Evolutionary conservation across 2,888 invertebrate species (phyloP), one percentile per base, ranked within the genome.

Genomic region (Agrotis puta): DNA sequence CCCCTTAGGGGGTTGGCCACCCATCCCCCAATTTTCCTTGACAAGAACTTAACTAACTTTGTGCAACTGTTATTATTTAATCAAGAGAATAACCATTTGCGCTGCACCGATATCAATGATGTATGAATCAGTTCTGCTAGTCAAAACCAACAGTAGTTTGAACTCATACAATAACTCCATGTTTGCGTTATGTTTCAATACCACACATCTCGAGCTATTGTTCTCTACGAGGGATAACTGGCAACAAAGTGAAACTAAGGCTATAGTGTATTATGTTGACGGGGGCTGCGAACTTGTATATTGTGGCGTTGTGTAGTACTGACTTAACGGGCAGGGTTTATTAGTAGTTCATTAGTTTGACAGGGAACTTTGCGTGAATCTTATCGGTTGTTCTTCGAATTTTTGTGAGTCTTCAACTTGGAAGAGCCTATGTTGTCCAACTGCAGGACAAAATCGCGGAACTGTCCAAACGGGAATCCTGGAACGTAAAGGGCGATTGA

Each of bases 181-280:
- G 58, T 66, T 53, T 39, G 9, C 22, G 16, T 22, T 43, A 39
- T 22, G 27, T 53, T 69, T 39, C 6, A 20, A 64, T 16, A 51
- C 4, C 48, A 43, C 51, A 51, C 62, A 62, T 20, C 39, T 43
- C 27, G 16, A 22, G 51, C 45, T 43, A 24, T 79, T 67, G 79
- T 79, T 63, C 56, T 39, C 9, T 14, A 14, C 18, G 57, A 63
- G 20, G 53, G 39, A 24, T 33, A 69, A 57, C 62, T 63, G 43
- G 64, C 16, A 57, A 57, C 57, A 54, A 66, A 65, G 43, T 54
- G 58, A 58, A 64, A 74, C 74, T 53, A 24, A 56, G 18, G 54
- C 54, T 56, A 43, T 43, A 56, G 39, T 43, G 39, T 58, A 24
- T 64, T 67, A 51, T 77, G 58, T 54, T n/a, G 77, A n/a, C 64